A percentile compares a stretch with the other conserved stretches of the same genome.
These are phyloP conservation scores for Drosophila cracens DNA, from an alignment of 2,888 invertebrate species.

Conservation along the genomic window DNA sequence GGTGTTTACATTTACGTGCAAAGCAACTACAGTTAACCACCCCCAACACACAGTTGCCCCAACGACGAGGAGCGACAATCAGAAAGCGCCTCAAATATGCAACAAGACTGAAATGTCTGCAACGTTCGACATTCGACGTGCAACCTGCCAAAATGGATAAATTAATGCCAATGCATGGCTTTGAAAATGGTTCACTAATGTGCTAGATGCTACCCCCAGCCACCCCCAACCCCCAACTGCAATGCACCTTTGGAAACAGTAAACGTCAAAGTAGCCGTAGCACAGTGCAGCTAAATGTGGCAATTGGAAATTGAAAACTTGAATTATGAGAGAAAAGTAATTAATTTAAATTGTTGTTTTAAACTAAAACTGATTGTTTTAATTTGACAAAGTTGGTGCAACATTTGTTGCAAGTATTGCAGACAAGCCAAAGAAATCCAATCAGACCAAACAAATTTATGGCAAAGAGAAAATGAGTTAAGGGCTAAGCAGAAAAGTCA, in stretches of 20 bases:
- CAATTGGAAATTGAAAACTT: background rate
- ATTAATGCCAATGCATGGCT: conserved; percentile 43
- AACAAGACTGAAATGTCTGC: conserved; percentile 40
- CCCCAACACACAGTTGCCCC: background rate
- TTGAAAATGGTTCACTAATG: conserved; percentile 41
- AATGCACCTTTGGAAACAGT: background rate
- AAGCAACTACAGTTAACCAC: conserved; percentile 1
- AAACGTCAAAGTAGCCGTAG: conserved; percentile 5
- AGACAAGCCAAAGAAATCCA: background rate
- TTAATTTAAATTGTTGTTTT: background rate
- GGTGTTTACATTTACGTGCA: conserved; percentile 43
- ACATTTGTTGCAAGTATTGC: background rate
- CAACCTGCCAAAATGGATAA: conserved; percentile 37
- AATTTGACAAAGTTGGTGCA: background rate
- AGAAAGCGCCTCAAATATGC: conserved; percentile 64
- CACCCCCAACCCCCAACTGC: background rate
- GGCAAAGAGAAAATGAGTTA: background rate
- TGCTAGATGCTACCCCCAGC: conserved; percentile 11
- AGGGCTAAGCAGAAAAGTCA: background rate
- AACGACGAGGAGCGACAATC: conserved; percentile 7
- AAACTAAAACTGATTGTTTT: background rate
- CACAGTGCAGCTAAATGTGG: conserved; percentile 14
- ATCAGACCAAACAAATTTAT: background rate
- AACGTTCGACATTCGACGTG: conserved; percentile 22
- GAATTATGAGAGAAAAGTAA: background rate